Percentiles rank a stretch among this genome's conserved stretches.
Conservation (phyloP, 2,888 invertebrate genomes). For the Amphipyra tragopoginis region DNA sequence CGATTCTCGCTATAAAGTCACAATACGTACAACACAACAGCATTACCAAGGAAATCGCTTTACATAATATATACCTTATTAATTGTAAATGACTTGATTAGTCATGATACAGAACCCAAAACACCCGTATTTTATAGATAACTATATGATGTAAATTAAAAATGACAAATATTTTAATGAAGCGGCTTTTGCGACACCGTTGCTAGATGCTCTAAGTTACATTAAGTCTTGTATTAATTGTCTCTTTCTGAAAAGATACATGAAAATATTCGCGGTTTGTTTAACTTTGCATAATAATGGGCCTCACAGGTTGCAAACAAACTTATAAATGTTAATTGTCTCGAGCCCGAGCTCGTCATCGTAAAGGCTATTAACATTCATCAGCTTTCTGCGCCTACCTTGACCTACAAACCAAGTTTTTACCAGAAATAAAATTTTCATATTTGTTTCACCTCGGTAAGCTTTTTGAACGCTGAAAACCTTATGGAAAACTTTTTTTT, state of each 20-base stretch:
- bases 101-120: constrained; percentile 71
- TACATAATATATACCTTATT: constrained; percentile 75
- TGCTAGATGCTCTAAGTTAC: constrained; percentile 53
- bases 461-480: too few species aligned
- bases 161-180: constrained; percentile 73
- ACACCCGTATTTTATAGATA: constrained; percentile 71
- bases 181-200: constrained; percentile 70
- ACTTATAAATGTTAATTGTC: constrained; percentile 28
- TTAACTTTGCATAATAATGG: constrained; percentile 1
- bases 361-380: constrained; percentile 8
- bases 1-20: constrained; percentile 65
- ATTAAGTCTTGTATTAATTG: not conserved
- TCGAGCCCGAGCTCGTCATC: constrained; percentile 11
- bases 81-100: constrained; percentile 73
- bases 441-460: constrained; percentile 1
- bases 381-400: constrained; percentile 8
- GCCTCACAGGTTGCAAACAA: not conserved
- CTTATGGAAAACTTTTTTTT: too few species aligned
- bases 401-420: constrained; percentile 10
- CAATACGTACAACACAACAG: constrained; percentile 72
- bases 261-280: not conserved
- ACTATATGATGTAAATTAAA: constrained; percentile 70
- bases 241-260: not conserved
- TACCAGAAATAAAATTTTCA: constrained; percentile 2
- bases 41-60: constrained; percentile 87